Evolutionary conservation across 1,140 invertebrate species (phyloP).

Genomic region (Eueides isabella): DNA sequence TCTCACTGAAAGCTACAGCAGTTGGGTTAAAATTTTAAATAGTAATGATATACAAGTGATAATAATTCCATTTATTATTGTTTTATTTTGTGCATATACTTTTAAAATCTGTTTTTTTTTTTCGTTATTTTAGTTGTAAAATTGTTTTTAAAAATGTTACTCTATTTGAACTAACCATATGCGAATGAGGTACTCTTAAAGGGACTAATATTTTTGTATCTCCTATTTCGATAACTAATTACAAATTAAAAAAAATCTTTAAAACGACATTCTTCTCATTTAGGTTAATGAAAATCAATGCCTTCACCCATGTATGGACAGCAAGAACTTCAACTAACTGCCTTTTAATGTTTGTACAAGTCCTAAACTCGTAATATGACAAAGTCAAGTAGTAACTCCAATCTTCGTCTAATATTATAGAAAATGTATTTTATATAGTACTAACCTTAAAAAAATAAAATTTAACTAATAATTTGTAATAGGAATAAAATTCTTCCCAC

Average conservation of each 20-base stretch:
- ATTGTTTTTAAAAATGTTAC: no score
- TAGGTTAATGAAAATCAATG: slow-evolving; percentile 74
- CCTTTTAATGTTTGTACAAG: slow-evolving; percentile 42
- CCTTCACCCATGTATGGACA: slow-evolving; percentile 50
- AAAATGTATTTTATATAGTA: background rate
- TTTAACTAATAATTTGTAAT: no score
- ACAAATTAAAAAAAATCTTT: slow-evolving; percentile 32
- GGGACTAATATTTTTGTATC: background rate
- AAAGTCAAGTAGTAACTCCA: background rate
- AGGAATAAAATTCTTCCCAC: no score
- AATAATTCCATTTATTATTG: no score
- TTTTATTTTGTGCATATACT: no score
- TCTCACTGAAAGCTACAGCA: no score
- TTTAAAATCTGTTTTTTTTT: no score
- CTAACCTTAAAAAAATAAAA: background rate
- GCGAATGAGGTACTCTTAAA: background rate
- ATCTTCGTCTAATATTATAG: background rate
- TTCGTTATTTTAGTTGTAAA: no score
- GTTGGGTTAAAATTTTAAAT: no score
- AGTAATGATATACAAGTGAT: no score
- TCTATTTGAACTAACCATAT: no score
- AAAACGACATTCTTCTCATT: slow-evolving; percentile 72
- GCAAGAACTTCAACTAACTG: slow-evolving; percentile 58
- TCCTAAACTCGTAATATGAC: slow-evolving; percentile 29
- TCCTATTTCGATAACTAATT: background rate